These are phyloP conservation scores for Protonibea diacanthus DNA, from an alignment of 2,797 vertebrate genomes.

Conservation along the genomic window DNA sequence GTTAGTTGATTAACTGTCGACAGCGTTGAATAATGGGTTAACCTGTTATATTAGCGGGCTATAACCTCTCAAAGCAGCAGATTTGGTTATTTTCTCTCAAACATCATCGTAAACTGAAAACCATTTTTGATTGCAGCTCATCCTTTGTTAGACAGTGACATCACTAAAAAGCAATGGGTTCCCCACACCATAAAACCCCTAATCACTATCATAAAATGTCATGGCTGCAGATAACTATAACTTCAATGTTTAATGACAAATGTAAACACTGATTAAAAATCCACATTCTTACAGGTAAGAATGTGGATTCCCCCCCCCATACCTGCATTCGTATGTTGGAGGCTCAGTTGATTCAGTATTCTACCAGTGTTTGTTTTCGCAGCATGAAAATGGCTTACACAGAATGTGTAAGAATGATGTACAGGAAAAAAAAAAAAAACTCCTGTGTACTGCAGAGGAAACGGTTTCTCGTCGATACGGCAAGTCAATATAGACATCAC, in stretches of 20 bases:
- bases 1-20: background rate
- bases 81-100: background rate
- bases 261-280: background rate
- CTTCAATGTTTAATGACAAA: background rate
- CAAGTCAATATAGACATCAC: background rate
- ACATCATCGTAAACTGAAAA: background rate
- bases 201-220: background rate
- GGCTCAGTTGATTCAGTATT: background rate
- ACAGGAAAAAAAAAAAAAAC: conserved; percentile 25
- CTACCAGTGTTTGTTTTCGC: conserved; percentile 1
- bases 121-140: background rate
- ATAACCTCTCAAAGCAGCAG: background rate
- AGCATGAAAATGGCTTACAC: conserved; percentile 5
- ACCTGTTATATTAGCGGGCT: background rate
- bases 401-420: conserved; percentile 15
- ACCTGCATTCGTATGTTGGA: background rate
- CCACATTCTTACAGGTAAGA: background rate
- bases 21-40: conserved; percentile 10
- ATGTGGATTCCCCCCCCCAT: no score
- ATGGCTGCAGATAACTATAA: background rate
- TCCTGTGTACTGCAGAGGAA: background rate
- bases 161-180: background rate
- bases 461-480: background rate
- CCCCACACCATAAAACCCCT: background rate
- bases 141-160: background rate